phyloP scores from a whole-genome alignment of 2,888 invertebrate genomes.

The Agapostemon virescens region DNA sequence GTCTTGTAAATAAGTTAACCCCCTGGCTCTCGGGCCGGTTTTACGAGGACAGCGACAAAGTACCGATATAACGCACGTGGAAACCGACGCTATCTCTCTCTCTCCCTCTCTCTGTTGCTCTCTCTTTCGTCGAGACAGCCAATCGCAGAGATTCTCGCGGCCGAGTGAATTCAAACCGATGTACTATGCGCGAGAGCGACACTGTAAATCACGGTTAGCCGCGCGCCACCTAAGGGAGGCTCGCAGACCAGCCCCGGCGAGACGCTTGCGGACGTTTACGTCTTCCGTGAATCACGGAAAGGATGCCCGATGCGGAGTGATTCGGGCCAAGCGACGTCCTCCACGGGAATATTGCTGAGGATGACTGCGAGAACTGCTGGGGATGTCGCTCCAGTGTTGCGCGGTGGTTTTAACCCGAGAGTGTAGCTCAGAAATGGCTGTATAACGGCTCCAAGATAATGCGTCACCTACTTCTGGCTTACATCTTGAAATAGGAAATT shows the following conservation, averaged over 20 bases:
- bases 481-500: no score
- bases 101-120: not conserved
- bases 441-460: no score
- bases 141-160: slow-evolving; percentile 49
- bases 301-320: slow-evolving; percentile 18
- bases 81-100: slow-evolving; percentile 20
- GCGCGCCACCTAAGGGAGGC: not conserved
- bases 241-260: not conserved
- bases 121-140: slow-evolving; percentile 25
- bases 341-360: no score
- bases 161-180: slow-evolving; percentile 55
- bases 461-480: no score
- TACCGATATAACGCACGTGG: slow-evolving; percentile 56
- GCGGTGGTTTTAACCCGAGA: no score
- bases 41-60: slow-evolving; percentile 66
- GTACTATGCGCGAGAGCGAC: slow-evolving; percentile 31
- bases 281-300: slow-evolving; percentile 43
- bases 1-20: slow-evolving; percentile 65
- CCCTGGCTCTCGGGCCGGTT: slow-evolving; percentile 50
- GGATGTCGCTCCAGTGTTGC: not conserved
- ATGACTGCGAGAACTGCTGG: not conserved
- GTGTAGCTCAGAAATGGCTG: no score
- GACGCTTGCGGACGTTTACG: slow-evolving; percentile 35
- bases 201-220: slow-evolving; percentile 58
- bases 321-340: slow-evolving; percentile 9